Evolutionary conservation across 2,888 invertebrate species (phyloP).

Genomic region (Polymixis flavicincta): DNA sequence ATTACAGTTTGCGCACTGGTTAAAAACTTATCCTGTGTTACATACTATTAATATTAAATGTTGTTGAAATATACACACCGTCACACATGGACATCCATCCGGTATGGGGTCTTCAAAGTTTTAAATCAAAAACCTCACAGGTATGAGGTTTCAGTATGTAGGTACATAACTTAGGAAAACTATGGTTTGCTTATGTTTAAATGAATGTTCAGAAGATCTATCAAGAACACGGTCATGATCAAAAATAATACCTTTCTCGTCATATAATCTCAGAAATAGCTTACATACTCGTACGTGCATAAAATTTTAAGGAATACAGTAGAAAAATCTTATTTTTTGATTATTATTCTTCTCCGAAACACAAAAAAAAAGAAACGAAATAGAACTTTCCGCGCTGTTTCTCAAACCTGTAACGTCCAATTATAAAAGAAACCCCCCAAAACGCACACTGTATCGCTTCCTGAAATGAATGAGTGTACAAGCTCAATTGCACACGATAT

Average conservation of each 20-base stretch:
- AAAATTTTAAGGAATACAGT: neutral
- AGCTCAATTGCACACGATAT: constrained; percentile 1
- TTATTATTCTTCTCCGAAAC: neutral
- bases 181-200: neutral
- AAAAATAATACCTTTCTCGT: neutral
- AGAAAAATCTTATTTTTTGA: neutral
- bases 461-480: constrained; percentile 5
- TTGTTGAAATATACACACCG: too few relatives aligned
- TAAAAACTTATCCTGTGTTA: too few relatives aligned
- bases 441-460: neutral
- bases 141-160: too few relatives aligned
- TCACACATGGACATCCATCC: too few relatives aligned
- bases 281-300: neutral
- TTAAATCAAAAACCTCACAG: neutral
- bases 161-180: neutral
- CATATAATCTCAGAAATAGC: too few relatives aligned
- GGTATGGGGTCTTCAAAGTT: neutral
- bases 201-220: neutral
- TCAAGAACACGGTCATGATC: neutral
- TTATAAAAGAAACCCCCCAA: neutral
- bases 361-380: neutral
- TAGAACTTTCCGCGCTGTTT: neutral
- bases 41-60: too few relatives aligned
- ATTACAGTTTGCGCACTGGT: too few relatives aligned
- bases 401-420: neutral